Base-by-base conservation (phyloP, 2,888 invertebrate genomes). In the Spilarctia lutea region DNA sequence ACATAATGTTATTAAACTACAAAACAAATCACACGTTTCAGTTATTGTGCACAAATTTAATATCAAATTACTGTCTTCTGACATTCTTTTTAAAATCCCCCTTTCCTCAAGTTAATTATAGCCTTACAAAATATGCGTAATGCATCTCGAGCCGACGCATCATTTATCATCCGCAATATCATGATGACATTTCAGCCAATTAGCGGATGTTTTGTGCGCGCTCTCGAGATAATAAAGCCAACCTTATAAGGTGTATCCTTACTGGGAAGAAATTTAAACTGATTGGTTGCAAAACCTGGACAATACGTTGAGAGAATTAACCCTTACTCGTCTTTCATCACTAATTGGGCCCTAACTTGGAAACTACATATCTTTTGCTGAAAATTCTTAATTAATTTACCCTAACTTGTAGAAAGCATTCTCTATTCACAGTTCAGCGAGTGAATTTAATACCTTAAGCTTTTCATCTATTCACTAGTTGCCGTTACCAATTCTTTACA, bases 341-440 rank as follows among this genome's bases (percentile, higher is more conserved):
- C 91, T 95, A 94, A 95, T 94, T 94, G 92, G 90, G 85, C 85
- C 94, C 94, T 90, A 92, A 93, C 88, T 90, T 90, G 93, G 94
- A 83, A 82, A 85, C 83, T 85, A 81, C 79, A 81, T 86, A 87
- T 85, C 82, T 75, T 83, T 83, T 80, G 75, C 73, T 72, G 81
- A 86, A 83, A 82, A 76, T 85, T 84, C 81, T 74, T 83, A 82
- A 79, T 84, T 84, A 81, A 79, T 77, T 81, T 80, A 72, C 52
- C 75, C 76, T 76, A 72, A 83, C 77, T 74, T 74, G 81, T 79
- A 42, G 20, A 70, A 11, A 6, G 20, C 6, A 7, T 18, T 30
- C 8, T 4, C 63, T 63, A 63, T 63, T 63, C 63, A 63, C 27
- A 63, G 18, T 63, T 1, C 63, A 8, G 8, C 2, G 16, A 60